These are phyloP conservation scores for Bradysia coprophila DNA, from an alignment of 1,140 invertebrate genomes.

Conservation along the genomic window DNA sequence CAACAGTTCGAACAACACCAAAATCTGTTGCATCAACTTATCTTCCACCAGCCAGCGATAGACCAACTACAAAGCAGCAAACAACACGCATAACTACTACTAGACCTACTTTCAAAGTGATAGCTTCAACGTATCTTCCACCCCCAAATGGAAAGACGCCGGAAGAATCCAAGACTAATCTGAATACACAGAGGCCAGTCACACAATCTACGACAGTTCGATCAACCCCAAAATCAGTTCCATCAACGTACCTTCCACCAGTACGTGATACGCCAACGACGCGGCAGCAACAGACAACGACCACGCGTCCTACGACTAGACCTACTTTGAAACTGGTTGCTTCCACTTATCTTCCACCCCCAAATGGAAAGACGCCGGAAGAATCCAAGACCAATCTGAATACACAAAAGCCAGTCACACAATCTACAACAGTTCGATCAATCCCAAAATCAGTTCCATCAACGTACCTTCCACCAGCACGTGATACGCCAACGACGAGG, in stretches of 20 bases:
- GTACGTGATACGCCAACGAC: constrained; percentile 8
- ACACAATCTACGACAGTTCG: constrained; percentile 6
- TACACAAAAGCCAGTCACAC: constrained; percentile 6
- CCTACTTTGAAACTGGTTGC: too few species aligned
- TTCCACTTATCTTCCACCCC: too few species aligned
- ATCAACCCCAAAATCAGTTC: background rate
- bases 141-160: too few species aligned
- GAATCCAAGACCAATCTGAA: constrained; percentile 6
- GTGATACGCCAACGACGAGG: constrained; percentile 8
- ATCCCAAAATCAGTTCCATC: background rate
- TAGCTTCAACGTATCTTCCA: too few species aligned
- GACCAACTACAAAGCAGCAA: constrained; percentile 7
- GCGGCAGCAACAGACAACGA: too few species aligned
- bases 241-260: constrained; percentile 2
- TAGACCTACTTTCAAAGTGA: too few species aligned
- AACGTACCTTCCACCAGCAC: constrained; percentile 5
- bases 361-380: too few species aligned
- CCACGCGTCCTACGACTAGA: too few species aligned
- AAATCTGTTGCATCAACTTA: constrained; percentile 4
- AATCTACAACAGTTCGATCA: constrained; percentile 5
- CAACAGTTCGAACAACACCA: background rate
- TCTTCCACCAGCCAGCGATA: constrained; percentile 6
- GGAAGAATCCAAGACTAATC: constrained; percentile 6
- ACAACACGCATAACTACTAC: too few species aligned
- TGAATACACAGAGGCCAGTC: constrained; percentile 5